Percentiles rank a stretch among this genome's conserved stretches.
Conservation (phyloP, 2,797 vertebrate genomes). For the Liparis tanakae region DNA sequence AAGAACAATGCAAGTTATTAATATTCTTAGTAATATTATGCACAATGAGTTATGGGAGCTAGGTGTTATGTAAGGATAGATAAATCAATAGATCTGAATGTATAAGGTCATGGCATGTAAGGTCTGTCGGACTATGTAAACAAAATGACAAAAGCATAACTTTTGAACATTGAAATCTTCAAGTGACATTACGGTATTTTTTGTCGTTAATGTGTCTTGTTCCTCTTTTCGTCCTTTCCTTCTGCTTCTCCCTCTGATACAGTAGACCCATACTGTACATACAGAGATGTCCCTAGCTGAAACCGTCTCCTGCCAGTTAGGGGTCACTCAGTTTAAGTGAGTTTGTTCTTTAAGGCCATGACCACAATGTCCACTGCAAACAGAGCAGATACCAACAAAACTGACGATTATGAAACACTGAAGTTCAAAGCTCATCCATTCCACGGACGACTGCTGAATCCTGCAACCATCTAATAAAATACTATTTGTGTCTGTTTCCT, state of each 20-base stretch:
- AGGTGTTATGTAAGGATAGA: not conserved
- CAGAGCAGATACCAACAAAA: conserved; percentile 35
- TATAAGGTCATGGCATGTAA: not conserved
- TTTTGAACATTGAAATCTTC: not conserved
- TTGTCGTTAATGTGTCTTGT: not conserved
- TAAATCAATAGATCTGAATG: not conserved
- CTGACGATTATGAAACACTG: not conserved
- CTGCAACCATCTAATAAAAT: not conserved
- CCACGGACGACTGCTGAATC: not conserved
- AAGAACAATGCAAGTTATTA: not conserved
- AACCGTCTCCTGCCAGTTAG: conserved; percentile 10
- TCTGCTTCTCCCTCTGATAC: not conserved
- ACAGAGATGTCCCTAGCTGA: not conserved
- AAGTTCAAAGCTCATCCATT: conserved; percentile 23
- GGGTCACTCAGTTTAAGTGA: conserved; percentile 42
- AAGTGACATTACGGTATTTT: not conserved
- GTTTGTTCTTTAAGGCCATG: conserved; percentile 41
- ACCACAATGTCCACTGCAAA: conserved; percentile 34
- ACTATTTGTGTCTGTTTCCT: conserved; percentile 5
- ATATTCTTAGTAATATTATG: not conserved
- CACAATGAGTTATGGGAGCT: not conserved
- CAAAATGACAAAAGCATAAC: not conserved
- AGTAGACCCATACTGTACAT: not conserved
- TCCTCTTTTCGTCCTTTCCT: not conserved
- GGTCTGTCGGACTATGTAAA: not conserved